Evolutionary conservation across 2,888 invertebrate species (phyloP).

Genomic region (Drosophila parthenogenetica): DNA sequence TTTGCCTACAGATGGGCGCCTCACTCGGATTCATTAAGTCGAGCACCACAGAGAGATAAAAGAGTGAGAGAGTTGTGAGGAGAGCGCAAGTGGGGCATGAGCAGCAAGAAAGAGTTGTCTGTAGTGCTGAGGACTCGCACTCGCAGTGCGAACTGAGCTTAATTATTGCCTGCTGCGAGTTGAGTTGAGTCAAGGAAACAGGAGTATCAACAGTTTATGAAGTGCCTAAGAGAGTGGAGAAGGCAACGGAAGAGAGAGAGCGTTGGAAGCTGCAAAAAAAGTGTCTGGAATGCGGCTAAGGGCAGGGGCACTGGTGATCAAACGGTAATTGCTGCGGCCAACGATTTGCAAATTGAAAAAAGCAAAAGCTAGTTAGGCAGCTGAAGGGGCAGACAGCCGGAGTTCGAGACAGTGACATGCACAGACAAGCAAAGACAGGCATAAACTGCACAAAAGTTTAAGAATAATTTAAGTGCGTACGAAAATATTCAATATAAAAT

Average conservation of each 20-base stretch:
- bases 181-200: slow-evolving; percentile 9
- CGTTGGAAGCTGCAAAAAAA: too few relatives aligned
- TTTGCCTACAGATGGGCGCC: slow-evolving; percentile 41
- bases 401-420: slow-evolving; percentile 11
- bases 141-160: slow-evolving; percentile 55
- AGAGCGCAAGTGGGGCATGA: not conserved
- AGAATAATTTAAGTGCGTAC: too few relatives aligned
- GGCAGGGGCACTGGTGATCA: slow-evolving; percentile 53
- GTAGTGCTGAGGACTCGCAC: slow-evolving; percentile 46
- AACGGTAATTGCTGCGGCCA: slow-evolving; percentile 75
- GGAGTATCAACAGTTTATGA: slow-evolving; percentile 62
- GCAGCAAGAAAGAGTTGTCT: not conserved
- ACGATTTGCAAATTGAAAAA: slow-evolving; percentile 72
- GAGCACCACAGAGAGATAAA: slow-evolving; percentile 48
- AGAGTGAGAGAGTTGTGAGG: not conserved
- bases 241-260: not conserved
- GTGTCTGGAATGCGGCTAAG: not conserved
- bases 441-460: too few relatives aligned
- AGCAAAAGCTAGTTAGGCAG: slow-evolving; percentile 46
- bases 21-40: slow-evolving; percentile 73
- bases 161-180: slow-evolving; percentile 67
- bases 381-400: slow-evolving; percentile 17
- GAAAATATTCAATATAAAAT: too few relatives aligned
- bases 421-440: slow-evolving; percentile 5
- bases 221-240: slow-evolving; percentile 33